Percentiles rank a stretch among this genome's conserved stretches.
Conservation (phyloP, 2,888 invertebrate genomes). For the Himalopsyche japonica region DNA sequence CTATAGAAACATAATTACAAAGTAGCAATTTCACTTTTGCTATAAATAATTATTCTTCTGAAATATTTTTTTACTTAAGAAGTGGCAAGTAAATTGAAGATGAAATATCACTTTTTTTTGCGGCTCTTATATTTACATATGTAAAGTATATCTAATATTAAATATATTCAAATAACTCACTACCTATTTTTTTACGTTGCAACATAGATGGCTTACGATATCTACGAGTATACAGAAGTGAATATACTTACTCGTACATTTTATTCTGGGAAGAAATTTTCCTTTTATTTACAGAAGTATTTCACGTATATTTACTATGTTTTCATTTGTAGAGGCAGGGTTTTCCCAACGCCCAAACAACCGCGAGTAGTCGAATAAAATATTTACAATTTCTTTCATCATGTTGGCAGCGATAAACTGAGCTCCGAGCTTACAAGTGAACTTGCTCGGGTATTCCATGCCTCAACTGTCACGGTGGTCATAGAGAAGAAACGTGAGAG, state of each 20-base stretch:
- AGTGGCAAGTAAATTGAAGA: too few species aligned
- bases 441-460: not conserved
- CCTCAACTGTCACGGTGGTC: constrained; percentile 20
- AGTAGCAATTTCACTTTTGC: too few species aligned
- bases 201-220: not conserved
- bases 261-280: not conserved
- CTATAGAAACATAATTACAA: too few species aligned
- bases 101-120: too few species aligned
- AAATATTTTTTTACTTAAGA: too few species aligned
- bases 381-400: constrained; percentile 42
- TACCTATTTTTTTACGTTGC: not conserved
- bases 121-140: not conserved
- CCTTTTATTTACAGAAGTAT: not conserved
- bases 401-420: constrained; percentile 38
- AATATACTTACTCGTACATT: not conserved
- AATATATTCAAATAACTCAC: not conserved
- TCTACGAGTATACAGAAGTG: not conserved
- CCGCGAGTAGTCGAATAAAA: constrained; percentile 29
- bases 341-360: not conserved
- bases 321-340: not conserved
- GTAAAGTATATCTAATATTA: not conserved
- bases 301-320: not conserved
- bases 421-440: not conserved
- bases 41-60: too few species aligned
- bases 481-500: constrained; percentile 30